Conservation (phyloP, 2,797 vertebrate species). For the Poecile montanus region DNA sequence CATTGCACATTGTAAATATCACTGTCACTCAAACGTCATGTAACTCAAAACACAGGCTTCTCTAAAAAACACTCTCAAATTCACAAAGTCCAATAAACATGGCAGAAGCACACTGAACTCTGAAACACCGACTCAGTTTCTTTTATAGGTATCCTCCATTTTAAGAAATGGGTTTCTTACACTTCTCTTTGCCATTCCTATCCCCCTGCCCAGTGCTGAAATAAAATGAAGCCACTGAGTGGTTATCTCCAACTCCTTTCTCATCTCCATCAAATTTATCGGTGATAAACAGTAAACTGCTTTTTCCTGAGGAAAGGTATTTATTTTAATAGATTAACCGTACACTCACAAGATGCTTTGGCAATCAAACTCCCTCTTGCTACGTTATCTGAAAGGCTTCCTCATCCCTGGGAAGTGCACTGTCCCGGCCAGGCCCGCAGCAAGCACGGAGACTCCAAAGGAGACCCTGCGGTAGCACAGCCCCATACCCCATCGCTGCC, state of each 20-base stretch:
- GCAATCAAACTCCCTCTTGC: background rate
- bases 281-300: rapidly evolving
- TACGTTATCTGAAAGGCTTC: background rate
- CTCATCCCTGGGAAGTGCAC: background rate
- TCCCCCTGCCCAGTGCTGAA: background rate
- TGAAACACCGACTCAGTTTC: background rate
- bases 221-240: background rate
- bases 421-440: background rate
- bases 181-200: background rate
- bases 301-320: background rate
- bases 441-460: background rate
- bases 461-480: background rate
- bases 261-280: background rate
- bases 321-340: background rate
- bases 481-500: background rate
- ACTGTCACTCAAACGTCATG: background rate
- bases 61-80: background rate
- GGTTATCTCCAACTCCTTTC: background rate
- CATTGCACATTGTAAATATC: background rate
- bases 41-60: background rate
- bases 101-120: background rate
- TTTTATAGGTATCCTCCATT: background rate
- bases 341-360: background rate
- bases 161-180: background rate
- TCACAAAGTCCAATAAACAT: background rate